phyloP scores from a whole-genome alignment of 2,888 invertebrate genomes.

The Allophyes oxyacanthae region DNA sequence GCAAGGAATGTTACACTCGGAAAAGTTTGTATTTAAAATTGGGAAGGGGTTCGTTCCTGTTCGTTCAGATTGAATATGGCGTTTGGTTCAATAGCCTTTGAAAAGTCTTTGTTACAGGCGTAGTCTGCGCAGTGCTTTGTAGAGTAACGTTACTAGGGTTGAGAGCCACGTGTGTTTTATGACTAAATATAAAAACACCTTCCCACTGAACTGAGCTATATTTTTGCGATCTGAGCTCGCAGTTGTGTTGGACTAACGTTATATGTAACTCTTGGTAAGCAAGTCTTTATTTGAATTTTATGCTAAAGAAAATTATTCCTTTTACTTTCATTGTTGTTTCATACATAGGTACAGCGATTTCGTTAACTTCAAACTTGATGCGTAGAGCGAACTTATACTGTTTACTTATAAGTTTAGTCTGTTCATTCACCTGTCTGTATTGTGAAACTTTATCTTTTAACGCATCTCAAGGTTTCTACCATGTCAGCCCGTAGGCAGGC shows the following conservation, averaged over 20 bases:
- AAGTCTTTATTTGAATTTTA: slow-evolving; percentile 48
- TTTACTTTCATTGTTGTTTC: slow-evolving; percentile 43
- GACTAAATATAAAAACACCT: slow-evolving; percentile 77
- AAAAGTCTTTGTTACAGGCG: slow-evolving; percentile 45
- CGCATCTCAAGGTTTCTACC: too few species aligned
- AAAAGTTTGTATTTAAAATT: slow-evolving; percentile 12
- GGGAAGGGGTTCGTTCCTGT: background rate
- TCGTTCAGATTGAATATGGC: slow-evolving; percentile 25
- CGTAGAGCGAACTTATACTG: slow-evolving; percentile 23
- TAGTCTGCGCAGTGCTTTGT: too few species aligned
- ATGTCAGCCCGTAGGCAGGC: too few species aligned
- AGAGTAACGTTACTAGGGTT: slow-evolving; percentile 51
- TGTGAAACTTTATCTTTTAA: too few species aligned
- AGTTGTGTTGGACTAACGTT: slow-evolving; percentile 58
- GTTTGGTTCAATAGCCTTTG: slow-evolving; percentile 38
- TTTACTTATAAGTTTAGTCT: slow-evolving; percentile 24
- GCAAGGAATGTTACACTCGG: slow-evolving; percentile 33
- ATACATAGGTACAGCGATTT: slow-evolving; percentile 28
- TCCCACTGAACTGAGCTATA: slow-evolving; percentile 61
- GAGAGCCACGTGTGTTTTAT: slow-evolving; percentile 77
- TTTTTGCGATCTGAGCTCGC: slow-evolving; percentile 66
- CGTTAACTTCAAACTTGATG: slow-evolving; percentile 31
- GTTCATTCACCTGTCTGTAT: too few species aligned
- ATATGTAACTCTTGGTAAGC: slow-evolving; percentile 47
- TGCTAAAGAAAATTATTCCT: slow-evolving; percentile 36